Percentiles rank a stretch among this genome's conserved stretches.
Conservation (phyloP, 2,888 invertebrate species). For the Bombylius major region DNA sequence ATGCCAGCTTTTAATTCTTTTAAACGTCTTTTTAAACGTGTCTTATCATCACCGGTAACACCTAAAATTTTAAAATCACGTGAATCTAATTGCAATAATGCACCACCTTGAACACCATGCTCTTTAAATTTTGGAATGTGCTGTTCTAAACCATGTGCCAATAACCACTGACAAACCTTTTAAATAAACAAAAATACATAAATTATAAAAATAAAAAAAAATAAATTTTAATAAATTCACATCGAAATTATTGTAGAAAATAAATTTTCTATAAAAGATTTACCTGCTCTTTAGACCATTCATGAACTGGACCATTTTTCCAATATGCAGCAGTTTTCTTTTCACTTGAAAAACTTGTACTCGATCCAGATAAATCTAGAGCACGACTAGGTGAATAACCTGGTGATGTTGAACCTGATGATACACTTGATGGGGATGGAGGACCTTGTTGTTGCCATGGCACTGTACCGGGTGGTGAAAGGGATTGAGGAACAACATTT, state of each 20-base stretch:
- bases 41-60: constrained; percentile 66
- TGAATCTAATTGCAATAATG: constrained; percentile 77
- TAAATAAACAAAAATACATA: constrained; percentile 6
- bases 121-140: constrained; percentile 80
- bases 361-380: constrained; percentile 44
- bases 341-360: constrained; percentile 49
- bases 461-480: constrained; percentile 49
- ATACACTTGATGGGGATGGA: constrained; percentile 51
- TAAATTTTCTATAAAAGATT: constrained; percentile 14
- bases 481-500: constrained; percentile 50
- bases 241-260: background rate
- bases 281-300: constrained; percentile 70
- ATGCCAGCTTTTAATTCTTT: constrained; percentile 69
- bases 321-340: constrained; percentile 50
- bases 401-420: constrained; percentile 46
- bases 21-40: constrained; percentile 69
- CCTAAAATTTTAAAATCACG: constrained; percentile 82
- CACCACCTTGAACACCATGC: constrained; percentile 74
- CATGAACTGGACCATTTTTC: constrained; percentile 57
- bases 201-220: too few species aligned
- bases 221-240: constrained; percentile 1
- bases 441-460: constrained; percentile 51
- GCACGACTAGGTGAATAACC: constrained; percentile 41
- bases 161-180: constrained; percentile 87
- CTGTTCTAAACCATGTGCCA: constrained; percentile 69